These are phyloP conservation scores for Pluvialis apricaria DNA, from an alignment of 2,113 vertebrate species.

Conservation along the genomic window DNA sequence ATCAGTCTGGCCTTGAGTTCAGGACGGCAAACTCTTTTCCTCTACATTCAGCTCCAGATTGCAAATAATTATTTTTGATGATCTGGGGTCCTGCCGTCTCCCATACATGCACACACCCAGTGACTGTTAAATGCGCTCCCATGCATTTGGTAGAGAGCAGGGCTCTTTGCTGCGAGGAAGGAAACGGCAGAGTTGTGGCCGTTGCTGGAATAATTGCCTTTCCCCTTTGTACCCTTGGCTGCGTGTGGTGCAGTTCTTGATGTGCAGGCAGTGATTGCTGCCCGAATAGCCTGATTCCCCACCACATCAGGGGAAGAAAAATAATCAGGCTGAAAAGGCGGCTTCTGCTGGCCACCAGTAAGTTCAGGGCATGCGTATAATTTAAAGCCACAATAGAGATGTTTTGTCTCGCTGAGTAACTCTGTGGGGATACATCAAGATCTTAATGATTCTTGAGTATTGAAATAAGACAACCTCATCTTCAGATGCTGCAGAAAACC, in stretches of 20 bases:
- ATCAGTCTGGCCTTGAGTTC: background rate
- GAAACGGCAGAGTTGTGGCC: background rate
- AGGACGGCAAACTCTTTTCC: background rate
- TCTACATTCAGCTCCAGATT: background rate
- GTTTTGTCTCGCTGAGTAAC: background rate
- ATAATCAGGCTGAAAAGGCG: background rate
- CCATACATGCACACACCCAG: no score
- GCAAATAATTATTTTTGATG: background rate
- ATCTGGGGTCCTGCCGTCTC: background rate
- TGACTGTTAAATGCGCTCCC: background rate
- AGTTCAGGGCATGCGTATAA: background rate
- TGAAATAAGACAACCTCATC: background rate
- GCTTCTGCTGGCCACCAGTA: background rate
- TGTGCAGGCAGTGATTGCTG: background rate
- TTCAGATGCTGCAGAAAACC: background rate
- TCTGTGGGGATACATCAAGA: background rate
- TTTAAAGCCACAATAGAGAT: background rate
- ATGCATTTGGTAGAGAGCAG: accelerated
- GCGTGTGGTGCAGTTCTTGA: accelerated
- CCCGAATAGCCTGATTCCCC: background rate
- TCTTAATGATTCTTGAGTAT: background rate
- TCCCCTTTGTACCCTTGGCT: background rate
- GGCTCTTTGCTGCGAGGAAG: background rate
- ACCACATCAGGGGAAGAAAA: background rate
- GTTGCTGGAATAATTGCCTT: background rate